Percentiles rank a stretch among this genome's conserved stretches.
These are phyloP conservation scores for Nothoprocta pentlandii DNA, from an alignment of 2,113 vertebrate genomes.

Conservation along the genomic window DNA sequence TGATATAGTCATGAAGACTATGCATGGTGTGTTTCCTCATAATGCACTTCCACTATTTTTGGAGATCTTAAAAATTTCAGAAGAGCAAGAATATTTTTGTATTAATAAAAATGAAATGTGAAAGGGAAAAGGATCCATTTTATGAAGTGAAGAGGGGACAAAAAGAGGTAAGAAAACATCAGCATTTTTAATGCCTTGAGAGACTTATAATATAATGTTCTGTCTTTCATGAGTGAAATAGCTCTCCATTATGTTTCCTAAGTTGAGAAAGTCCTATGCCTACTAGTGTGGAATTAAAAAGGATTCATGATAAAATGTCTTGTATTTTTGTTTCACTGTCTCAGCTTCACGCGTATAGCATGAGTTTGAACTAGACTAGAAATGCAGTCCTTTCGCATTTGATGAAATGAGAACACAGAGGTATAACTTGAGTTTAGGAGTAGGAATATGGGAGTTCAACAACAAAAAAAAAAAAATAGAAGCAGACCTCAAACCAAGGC, in stretches of 20 bases:
- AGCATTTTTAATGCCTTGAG: background rate
- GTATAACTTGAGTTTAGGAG: background rate
- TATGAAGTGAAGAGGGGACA: background rate
- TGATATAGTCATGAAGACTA: background rate
- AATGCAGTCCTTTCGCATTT: fast-evolving
- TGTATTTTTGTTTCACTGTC: fast-evolving
- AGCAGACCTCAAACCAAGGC: background rate
- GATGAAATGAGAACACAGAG: background rate
- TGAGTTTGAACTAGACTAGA: background rate
- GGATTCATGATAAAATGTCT: background rate
- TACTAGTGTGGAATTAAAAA: background rate
- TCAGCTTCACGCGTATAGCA: background rate
- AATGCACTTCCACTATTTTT: background rate
- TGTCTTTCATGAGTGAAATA: background rate
- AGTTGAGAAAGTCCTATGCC: background rate
- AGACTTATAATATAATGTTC: fast-evolving
- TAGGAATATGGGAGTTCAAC: fast-evolving
- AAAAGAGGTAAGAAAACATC: background rate
- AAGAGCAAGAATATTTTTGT: background rate
- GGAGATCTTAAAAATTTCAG: background rate
- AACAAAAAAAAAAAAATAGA: background rate
- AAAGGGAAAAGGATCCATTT: background rate
- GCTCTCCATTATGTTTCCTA: background rate
- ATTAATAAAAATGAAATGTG: background rate
- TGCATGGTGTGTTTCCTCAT: background rate